Percentiles rank a stretch among this genome's conserved stretches.
These are phyloP conservation scores for Oscheius sp. DNA, from an alignment of 2,888 invertebrate species.

Conservation along the genomic window DNA sequence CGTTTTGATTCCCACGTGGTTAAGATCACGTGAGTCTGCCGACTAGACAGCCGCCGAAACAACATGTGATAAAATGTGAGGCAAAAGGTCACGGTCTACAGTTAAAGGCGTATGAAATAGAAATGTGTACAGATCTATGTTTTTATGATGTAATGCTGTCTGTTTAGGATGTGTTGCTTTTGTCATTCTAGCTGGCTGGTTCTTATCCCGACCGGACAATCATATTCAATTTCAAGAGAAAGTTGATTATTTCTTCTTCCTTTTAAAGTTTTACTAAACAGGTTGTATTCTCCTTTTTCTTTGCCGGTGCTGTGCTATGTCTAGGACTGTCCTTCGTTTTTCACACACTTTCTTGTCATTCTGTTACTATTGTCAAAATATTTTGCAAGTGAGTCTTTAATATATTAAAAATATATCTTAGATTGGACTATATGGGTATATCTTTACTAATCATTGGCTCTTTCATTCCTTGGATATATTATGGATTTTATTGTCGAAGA, in stretches of 20 bases:
- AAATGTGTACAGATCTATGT: too few relatives aligned
- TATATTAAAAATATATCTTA: too few relatives aligned
- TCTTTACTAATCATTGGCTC: conserved; percentile 97
- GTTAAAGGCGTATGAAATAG: too few relatives aligned
- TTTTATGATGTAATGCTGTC: too few relatives aligned
- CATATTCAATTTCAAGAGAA: conserved; percentile 92
- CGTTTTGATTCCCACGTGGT: too few relatives aligned
- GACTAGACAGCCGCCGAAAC: too few relatives aligned
- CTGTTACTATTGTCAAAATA: conserved; percentile 91
- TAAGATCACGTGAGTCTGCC: too few relatives aligned
- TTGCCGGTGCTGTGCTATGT: conserved; percentile 93
- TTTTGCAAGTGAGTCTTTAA: conserved; percentile 84
- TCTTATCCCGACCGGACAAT: conserved; percentile 81
- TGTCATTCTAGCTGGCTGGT: conserved; percentile 80
- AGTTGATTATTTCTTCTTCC: conserved; percentile 71
- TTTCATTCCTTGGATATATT: conserved; percentile 99
- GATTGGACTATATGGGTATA: conserved; percentile 97
- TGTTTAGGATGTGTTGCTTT: conserved; percentile 73
- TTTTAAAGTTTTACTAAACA: too few relatives aligned
- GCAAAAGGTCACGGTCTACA: background rate
- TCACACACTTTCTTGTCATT: conserved; percentile 98
- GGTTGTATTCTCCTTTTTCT: conserved; percentile 87
- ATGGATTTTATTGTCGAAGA: conserved; percentile 89
- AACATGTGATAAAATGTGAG: background rate
- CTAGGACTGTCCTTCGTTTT: conserved; percentile 95